A percentile compares a stretch with the other conserved stretches of the same genome.
These are phyloP conservation scores for Menidia beryllina DNA, from an alignment of 2,113 vertebrate genomes.

Conservation along the genomic window DNA sequence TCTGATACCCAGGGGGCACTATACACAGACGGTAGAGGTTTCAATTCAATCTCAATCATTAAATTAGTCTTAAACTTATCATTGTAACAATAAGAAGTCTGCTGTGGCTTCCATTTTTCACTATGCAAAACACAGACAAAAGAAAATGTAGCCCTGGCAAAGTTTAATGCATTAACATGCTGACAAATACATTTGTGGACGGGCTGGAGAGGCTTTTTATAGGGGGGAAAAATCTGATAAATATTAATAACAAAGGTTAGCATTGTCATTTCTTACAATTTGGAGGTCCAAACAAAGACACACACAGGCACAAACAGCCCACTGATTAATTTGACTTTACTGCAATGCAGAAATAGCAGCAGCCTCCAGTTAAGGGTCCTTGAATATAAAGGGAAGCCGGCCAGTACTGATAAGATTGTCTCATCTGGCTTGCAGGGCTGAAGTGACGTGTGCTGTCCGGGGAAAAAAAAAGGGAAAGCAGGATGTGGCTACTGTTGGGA, in stretches of 20 bases:
- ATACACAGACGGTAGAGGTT: not conserved
- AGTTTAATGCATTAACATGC: slow-evolving; percentile 23
- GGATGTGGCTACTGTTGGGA: slow-evolving; percentile 76
- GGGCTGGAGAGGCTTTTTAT: not conserved
- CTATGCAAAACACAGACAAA: slow-evolving; percentile 24
- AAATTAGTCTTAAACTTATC: slow-evolving; percentile 10
- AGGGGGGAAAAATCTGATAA: not conserved
- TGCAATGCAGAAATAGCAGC: slow-evolving; percentile 67
- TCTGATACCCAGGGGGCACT: not conserved
- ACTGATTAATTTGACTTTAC: slow-evolving; percentile 72
- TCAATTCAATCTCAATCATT: slow-evolving; percentile 14
- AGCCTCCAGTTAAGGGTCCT: slow-evolving; percentile 70
- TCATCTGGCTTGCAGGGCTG: slow-evolving; percentile 70
- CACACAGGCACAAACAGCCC: slow-evolving; percentile 54
- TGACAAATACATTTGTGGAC: slow-evolving; percentile 9
- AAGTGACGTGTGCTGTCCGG: slow-evolving; percentile 54
- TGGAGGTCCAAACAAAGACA: slow-evolving; percentile 46
- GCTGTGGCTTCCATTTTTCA: not conserved
- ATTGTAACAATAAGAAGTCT: too few species aligned
- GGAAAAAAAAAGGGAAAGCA: slow-evolving; percentile 47
- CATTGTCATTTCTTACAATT: slow-evolving; percentile 37
- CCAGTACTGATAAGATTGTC: slow-evolving; percentile 73
- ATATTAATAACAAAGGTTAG: slow-evolving; percentile 9
- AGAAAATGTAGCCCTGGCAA: not conserved
- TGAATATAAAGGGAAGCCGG: slow-evolving; percentile 72